These are phyloP conservation scores for Eunapius fragilis DNA, from an alignment of 37 sponge, comb jelly and placozoan species.

Conservation along the genomic window DNA sequence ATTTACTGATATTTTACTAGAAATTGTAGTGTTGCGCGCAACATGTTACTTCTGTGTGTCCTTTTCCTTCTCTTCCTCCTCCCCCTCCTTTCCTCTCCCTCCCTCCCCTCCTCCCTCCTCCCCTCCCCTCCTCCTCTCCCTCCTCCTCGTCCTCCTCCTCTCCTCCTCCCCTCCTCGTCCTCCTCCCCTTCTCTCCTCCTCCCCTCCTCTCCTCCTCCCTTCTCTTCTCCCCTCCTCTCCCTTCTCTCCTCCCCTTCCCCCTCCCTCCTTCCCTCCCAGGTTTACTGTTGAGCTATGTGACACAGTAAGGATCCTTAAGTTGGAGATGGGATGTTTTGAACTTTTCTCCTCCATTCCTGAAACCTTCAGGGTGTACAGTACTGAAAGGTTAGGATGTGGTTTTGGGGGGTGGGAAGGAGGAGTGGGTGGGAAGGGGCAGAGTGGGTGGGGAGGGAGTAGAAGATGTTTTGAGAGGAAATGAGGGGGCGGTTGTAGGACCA, in stretches of 20 bases:
- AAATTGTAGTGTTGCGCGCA: too few relatives aligned
- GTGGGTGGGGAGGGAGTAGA: not conserved
- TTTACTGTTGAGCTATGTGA: constrained; percentile 93
- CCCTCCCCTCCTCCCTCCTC: not conserved
- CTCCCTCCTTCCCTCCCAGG: constrained; percentile 26
- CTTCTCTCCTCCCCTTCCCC: not conserved
- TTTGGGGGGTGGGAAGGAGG: not conserved
- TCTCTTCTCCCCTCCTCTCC: not conserved
- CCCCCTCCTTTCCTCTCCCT: too few relatives aligned
- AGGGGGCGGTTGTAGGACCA: too few relatives aligned
- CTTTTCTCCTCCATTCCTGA: constrained; percentile 93
- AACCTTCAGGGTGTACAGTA: constrained; percentile 67
- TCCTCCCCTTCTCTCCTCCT: not conserved
- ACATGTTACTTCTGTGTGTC: too few relatives aligned
- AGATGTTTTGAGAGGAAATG: too few relatives aligned
- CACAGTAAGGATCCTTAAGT: constrained; percentile 54
- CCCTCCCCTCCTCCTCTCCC: not conserved
- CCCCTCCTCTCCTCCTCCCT: not conserved
- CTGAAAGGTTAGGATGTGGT: constrained; percentile 63
- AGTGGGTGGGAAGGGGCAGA: not conserved
- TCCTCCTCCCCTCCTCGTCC: not conserved
- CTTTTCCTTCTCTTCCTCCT: too few relatives aligned
- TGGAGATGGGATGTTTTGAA: constrained; percentile 89
- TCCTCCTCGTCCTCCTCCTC: not conserved
- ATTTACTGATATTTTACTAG: too few relatives aligned